Conservation (phyloP, 2,797 vertebrate species). For the Chrosomus eos region DNA sequence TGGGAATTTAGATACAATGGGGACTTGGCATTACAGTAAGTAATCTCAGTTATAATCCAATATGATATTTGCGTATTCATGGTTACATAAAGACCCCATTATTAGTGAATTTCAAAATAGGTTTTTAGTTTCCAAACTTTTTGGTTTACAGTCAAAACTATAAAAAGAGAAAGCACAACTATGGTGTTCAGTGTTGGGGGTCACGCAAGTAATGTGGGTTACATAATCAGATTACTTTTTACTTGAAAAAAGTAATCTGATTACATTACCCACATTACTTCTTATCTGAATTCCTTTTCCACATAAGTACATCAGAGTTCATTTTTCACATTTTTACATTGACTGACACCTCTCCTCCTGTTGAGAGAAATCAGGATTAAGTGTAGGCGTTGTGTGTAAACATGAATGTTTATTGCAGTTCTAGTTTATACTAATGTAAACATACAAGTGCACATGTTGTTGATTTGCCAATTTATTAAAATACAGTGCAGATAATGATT, state of each 20-base stretch:
- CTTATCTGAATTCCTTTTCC: background rate
- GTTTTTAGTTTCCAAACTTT: background rate
- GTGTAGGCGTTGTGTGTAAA: too few species aligned
- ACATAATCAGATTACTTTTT: background rate
- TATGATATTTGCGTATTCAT: background rate
- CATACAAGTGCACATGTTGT: too few species aligned
- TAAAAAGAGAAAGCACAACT: background rate
- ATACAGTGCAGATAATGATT: too few species aligned
- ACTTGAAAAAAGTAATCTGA: too few species aligned
- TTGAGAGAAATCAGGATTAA: too few species aligned
- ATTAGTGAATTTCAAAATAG: background rate
- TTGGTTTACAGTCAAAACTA: background rate
- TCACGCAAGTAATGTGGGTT: background rate
- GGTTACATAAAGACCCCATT: background rate
- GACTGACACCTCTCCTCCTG: background rate
- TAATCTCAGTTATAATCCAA: background rate
- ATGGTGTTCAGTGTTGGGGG: background rate
- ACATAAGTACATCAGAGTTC: background rate
- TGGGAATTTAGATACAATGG: background rate
- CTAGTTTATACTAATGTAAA: background rate
- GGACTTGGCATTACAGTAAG: background rate
- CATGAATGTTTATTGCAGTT: too few species aligned
- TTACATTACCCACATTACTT: background rate
- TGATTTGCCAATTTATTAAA: too few species aligned
- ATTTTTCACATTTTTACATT: background rate